Base-by-base conservation (phyloP, 23 tunicate species). In the Phallusia fumigata region DNA sequence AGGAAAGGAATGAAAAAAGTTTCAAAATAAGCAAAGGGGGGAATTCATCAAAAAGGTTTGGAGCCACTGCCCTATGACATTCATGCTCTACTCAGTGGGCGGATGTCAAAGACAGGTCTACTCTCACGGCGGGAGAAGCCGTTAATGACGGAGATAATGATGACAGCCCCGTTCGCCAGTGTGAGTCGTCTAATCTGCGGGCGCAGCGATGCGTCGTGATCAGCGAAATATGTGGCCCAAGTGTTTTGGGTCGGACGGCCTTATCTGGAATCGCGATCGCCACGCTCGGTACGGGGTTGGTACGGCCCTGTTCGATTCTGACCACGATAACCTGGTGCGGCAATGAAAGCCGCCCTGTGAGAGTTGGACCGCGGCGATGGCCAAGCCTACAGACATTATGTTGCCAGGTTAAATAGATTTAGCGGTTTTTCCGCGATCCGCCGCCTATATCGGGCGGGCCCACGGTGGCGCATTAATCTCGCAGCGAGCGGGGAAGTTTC, bases 381-480 rank as follows among this genome's bases (percentile, higher is more conserved):
- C 47, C 47, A 40, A 40, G 47, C 28, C 28, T 24, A 24, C 28
- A 11, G 69, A 22, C 69, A 58, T 58, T 21, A 58, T 58, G 69
- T 58, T 58, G 69, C 69, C 28, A 58, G 69, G 26, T 58, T 24
- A 58, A 58, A 58, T 58, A 58, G 69, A 24, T 24, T 58, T 58
- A 58, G 28, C 28, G 69, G 69, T 58, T 58, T 58, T 58, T 58
- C 69, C 69, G 5, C 69, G 69, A 58, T 24, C 26, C 47, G 47
- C 47, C 47, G 47, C 13, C 69, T 22, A 24, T 24, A 21, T 58
- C 69, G 69, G 69, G 69, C 69, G 69, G 16, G 3, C 28, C 26
- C 11, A 24, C 5, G 28, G 28, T 13, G 1, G 69, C 15, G 26
- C 28, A 58, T 58, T 24, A 21, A 21, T 58, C 69, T 21, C 69